Percentiles rank a stretch among this genome's conserved stretches.
Conservation (phyloP, 2,888 invertebrate species). For the Dastarcus helophoroides region DNA sequence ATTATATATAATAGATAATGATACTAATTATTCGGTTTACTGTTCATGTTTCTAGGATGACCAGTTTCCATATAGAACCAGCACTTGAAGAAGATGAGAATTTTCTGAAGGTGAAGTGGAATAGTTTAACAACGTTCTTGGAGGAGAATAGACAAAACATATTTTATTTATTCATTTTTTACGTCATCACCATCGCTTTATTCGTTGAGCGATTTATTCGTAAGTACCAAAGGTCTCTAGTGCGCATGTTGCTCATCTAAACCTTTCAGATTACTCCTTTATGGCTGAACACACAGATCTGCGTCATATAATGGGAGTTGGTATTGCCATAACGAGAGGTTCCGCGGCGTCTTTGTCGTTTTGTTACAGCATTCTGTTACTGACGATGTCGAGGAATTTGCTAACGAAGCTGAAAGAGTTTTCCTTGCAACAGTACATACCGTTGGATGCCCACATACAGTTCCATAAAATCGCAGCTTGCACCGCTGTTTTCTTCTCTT, state of each 20-base stretch:
- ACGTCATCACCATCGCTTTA: conserved; percentile 85
- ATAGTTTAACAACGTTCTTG: conserved; percentile 77
- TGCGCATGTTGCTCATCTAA: not conserved
- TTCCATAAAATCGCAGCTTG: conserved; percentile 96
- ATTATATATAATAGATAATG: no score
- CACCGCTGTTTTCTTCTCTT: conserved; percentile 85
- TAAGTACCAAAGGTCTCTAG: conserved; percentile 37
- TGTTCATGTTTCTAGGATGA: conserved; percentile 60
- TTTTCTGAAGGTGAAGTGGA: conserved; percentile 70
- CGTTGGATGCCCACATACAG: conserved; percentile 88
- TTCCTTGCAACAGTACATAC: conserved; percentile 87
- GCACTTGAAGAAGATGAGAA: conserved; percentile 57
- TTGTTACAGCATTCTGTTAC: conserved; percentile 78
- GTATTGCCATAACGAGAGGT: conserved; percentile 89
- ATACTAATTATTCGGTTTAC: no score
- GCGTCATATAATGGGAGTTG: conserved; percentile 93
- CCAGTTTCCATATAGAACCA: conserved; percentile 83
- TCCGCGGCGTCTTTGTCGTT: conserved; percentile 91
- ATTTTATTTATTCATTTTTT: conserved; percentile 88
- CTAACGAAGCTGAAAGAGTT: conserved; percentile 90
- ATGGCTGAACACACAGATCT: conserved; percentile 93
- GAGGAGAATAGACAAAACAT: conserved; percentile 95
- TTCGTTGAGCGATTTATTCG: conserved; percentile 92
- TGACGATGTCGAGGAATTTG: conserved; percentile 89
- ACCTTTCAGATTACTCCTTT: conserved; percentile 72